A percentile compares a stretch with the other conserved stretches of the same genome.
These are phyloP conservation scores for Platysternon megacephalum DNA, from an alignment of 2,113 vertebrate genomes.

Conservation along the genomic window DNA sequence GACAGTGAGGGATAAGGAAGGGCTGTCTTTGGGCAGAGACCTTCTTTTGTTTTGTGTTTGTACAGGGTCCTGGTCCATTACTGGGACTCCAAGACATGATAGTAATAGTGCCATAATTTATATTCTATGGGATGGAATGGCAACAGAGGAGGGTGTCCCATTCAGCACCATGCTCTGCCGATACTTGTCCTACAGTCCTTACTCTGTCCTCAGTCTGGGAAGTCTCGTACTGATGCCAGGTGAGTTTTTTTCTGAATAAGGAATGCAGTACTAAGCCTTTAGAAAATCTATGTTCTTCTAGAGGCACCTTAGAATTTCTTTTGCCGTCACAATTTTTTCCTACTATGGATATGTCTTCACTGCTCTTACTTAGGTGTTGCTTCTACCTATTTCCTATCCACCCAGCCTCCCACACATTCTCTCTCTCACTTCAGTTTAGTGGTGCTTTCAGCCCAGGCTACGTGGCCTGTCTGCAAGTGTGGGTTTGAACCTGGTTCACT, in stretches of 20 bases:
- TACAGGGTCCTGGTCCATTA: background rate
- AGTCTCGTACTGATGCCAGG: accelerated
- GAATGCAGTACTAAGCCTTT: background rate
- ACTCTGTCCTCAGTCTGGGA: accelerated
- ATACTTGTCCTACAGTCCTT: accelerated
- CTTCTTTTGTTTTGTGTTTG: background rate
- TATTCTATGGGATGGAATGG: background rate
- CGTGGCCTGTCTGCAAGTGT: background rate
- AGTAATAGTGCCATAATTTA: background rate
- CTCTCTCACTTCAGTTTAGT: background rate
- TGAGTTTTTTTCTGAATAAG: background rate
- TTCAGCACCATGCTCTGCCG: background rate
- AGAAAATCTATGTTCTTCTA: background rate
- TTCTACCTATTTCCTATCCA: background rate
- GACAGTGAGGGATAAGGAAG: background rate
- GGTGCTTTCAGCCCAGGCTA: background rate
- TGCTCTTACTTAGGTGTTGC: background rate
- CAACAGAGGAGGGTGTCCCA: background rate
- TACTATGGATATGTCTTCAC: background rate
- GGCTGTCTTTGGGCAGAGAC: background rate
- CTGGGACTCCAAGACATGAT: background rate
- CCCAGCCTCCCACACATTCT: background rate
- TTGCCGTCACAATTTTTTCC: background rate
- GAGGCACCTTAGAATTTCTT: background rate
- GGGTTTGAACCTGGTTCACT: too few relatives aligned